Evolutionary conservation across 2,797 vertebrate species (phyloP), one percentile per base, ranked within the genome.

Genomic region (Alectoris magna): DNA sequence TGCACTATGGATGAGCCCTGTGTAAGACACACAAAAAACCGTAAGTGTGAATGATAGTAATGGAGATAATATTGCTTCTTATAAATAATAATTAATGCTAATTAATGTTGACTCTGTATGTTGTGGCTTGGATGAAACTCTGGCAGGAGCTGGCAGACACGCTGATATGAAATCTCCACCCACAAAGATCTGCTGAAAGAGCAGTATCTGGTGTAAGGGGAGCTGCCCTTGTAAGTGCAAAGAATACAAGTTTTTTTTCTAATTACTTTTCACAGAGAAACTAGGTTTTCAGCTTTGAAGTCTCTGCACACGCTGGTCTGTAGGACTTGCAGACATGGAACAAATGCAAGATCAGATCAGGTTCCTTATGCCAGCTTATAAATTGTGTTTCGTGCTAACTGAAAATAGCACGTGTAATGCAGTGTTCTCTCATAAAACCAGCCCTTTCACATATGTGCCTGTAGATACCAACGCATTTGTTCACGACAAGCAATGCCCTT

Each of bases 61-160:
- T 86, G 77, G 64, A 86, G 93, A 91, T 94, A 90, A 39, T 88
- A 86, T 75, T 90, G 58, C 70, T 93, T 36, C 90, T 94, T 95
- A 94, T 93, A 95, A 96, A 96, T 96, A 96, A 90, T 91, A 96
- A 96, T 95, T 93, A 96, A 93, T 95, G 90, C 68, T 95, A 96
- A 96, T 96, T 90, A 84, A 73, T 87, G 90, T 94, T 96, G 93
- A 90, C 88, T 95, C 67, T 93, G 1, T 93, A 9, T 90, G 88
- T 86, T 95, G 93, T 94, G 91, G 92, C 93, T 96, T 95, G 95
- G 94, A 93, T 96, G 95, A 97, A 97, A 95, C 94, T 92, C 64
- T 91, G 55, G 15, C 84, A 93, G 81, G 71, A 95, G 68, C 11
- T 96, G 93, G 91, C 93, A 94, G 84, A 88, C 87, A 70, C 9